Evolutionary conservation across 2,888 invertebrate species (phyloP), one percentile per base, ranked within the genome.

Genomic region (Hirtodrosophila confusa): DNA sequence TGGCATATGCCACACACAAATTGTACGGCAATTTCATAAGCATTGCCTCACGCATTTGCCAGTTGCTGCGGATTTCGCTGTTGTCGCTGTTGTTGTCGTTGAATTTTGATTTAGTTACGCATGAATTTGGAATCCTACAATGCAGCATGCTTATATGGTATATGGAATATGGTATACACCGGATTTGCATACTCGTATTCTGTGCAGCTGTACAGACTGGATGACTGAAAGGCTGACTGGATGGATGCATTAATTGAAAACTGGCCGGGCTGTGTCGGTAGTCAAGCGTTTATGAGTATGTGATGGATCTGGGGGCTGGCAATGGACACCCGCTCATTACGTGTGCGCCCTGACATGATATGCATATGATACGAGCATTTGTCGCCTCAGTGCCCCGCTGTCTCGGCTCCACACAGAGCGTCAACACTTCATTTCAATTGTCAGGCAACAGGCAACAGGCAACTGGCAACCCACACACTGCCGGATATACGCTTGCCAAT

Each of bases 401-500:
- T 44, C 55, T 62, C 61, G 60, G 17, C 48, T 47, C 8, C 45
- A 41, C 39, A 48, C 39, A 39, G 43, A 48, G 61, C 73, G 61
- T 88, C 83, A 86, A 86, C 83, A 84, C 83, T 86, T 88, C 69
- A 75, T 84, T 88, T 75, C 86, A 80, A 83, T 83, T 83, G 82
- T 87, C 86, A 82, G 45, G 43, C 17, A 17, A 51, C 64, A 56
- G 45, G 45, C 54, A 29, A 54, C 57, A 39, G 43, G 44, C 61
- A 47, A 49, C 17, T 17, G 17, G 17, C 49, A 69, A 75, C 86
- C 76, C 67, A 62, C 58, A 71, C 53, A 41, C 35, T 86, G 84
- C 86, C 84, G 84, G 88, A 85, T 88, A 85, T 85, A 85, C 84
- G 84, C 86, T 85, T 88, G 84, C 84, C 84, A 85, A 85, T 85